Evolutionary conservation across 2,113 vertebrate genomes (phyloP), one percentile per base, ranked within the genome.

Genomic region (Erythrocebus patas): DNA sequence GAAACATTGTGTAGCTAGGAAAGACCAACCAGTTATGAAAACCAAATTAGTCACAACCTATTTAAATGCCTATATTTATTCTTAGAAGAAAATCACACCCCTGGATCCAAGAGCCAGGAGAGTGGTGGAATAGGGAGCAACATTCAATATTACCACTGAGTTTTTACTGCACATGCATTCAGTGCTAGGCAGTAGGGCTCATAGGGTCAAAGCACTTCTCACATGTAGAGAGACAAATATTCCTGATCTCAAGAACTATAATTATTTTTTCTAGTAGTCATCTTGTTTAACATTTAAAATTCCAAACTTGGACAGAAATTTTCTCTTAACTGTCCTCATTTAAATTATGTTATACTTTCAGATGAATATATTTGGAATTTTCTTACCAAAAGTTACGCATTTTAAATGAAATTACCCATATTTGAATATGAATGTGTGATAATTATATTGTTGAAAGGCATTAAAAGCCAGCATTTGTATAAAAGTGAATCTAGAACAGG

Each of bases 321-420:
- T 48, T n/a, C 18, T 93, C 16, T 64, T 0, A 86, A 48, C 30
- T 90, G 82, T 83, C n/a, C 2, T 80, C 12, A 68, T 68, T 85
- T 18, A n/a, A 95, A 78, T 73, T 95, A 75, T 91, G 70, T 96
- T 70, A 23, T 59, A 27, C 45, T 95, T 91, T 89, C 52, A 86
- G 57, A 93, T 59, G 30, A 93, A 55, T 85, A 73, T 8, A 50
- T 0, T 73, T 93, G 50, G 35, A 83, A 83, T 73, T 92, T 91
- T 96, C 32, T 81, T 66, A 70, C 35, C 5, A 52, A 73, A 75
- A 78, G 22, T 93, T 89, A 27, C 92, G 50, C 57, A 52, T 96
- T 70, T 88, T 66, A 91, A 82, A 35, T 93, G n/a, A 43, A 91
- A 91, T 78, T 73, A 73, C 20, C 78, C 22, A 32, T 35, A 59